These are phyloP conservation scores for Sardina pilchardus DNA, from an alignment of 2,113 vertebrate genomes.

Conservation along the genomic window DNA sequence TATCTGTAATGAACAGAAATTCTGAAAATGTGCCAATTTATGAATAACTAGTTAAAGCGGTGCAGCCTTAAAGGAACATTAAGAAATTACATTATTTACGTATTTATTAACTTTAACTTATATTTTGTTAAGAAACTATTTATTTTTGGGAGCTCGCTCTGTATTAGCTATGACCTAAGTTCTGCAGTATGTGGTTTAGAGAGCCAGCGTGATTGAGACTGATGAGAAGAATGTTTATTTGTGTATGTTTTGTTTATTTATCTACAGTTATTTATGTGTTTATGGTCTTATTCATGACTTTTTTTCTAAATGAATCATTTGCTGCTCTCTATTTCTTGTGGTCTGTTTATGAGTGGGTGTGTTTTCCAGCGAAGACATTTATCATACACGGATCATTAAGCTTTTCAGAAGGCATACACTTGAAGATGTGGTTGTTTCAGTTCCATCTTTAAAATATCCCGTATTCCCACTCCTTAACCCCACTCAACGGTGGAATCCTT, in stretches of 20 bases:
- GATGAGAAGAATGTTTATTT: background rate
- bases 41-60: background rate
- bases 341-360: background rate
- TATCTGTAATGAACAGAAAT: background rate
- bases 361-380: background rate
- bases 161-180: background rate
- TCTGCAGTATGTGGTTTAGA: background rate
- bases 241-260: background rate
- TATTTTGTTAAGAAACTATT: background rate
- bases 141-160: background rate
- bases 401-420: background rate
- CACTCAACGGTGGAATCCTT: no score
- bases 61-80: background rate
- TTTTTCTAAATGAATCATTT: background rate
- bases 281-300: background rate
- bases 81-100: background rate
- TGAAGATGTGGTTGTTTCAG: no score
- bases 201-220: background rate
- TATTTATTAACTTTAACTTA: background rate
- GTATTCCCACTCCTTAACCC: background rate
- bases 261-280: background rate
- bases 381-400: background rate
- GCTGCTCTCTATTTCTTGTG: background rate
- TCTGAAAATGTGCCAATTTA: background rate
- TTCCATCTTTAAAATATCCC: background rate